Base-by-base conservation (phyloP, 2,797 vertebrate species). In the Phrynocephalus guinanensis region DNA sequence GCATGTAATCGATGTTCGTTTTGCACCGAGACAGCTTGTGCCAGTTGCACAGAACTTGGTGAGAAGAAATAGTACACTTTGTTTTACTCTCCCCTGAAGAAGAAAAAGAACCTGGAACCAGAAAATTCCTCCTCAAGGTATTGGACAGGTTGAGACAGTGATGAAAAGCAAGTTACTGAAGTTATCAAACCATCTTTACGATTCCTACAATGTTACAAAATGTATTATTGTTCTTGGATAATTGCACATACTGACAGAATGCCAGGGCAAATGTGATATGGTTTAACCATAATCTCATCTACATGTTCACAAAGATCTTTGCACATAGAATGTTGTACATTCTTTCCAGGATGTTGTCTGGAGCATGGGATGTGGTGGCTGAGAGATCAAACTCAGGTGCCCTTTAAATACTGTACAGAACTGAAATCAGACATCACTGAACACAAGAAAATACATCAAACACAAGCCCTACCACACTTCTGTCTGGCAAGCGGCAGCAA, bases 371-470 rank as follows among this genome's bases (percentile, higher is more conserved):
- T 3, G 18, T 52, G 83, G 60, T 81, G 83, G 90, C 88, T 44
- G 66, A 91, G 26, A 81, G 73, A 60, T 91, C 70, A 44, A 88
- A 6, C 72, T 66, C 86, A 66, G 72, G 56, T 82, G 85, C 24
- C 89, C 68, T 13, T 15, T 63, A 52, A 84, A 16, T 56, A 75
- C 88, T 91, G 90, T 83, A 71, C 38, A 83, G 24, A 9, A 6
- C 71, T 13, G 22, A 30, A 79, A 82, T 91, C 79, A 84, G 92
- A 93, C 26, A 38, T 78, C 79, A 83, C 79, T 78, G 33, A 48
- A 87, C 83, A 88, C 33, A 16, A 89, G 78, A 78, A 44, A 78
- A 90, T 91, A 92, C 94, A 92, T 93, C 93, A 92, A 88, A 87
- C 0, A 0, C 13, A 1, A 0, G 0, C 79, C 85, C 72, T 67